A percentile compares a stretch with the other conserved stretches of the same genome.
phyloP scores from a whole-genome alignment of 2,888 invertebrate genomes.

The Lymantria monacha region DNA sequence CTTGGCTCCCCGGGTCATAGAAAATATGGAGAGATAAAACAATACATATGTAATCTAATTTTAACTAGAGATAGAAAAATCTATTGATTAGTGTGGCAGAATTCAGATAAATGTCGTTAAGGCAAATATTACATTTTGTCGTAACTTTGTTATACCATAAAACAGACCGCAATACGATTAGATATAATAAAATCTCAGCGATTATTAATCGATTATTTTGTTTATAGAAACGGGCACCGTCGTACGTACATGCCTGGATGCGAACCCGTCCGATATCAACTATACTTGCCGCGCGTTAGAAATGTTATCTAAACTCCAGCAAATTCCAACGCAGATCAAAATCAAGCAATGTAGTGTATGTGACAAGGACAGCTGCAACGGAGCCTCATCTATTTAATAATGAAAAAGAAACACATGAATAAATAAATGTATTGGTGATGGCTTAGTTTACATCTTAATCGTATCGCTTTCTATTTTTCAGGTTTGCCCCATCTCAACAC shows the following conservation, averaged over 20 bases:
- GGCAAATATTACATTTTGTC: too few species aligned
- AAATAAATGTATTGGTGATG: conserved; percentile 25
- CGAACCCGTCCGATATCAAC: conserved; percentile 53
- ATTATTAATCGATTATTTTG: background rate
- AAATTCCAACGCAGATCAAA: conserved; percentile 35
- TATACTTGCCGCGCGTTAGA: conserved; percentile 56
- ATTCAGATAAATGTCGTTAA: too few species aligned
- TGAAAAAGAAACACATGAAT: conserved; percentile 30
- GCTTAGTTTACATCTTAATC: conserved; percentile 16
- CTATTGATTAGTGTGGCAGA: too few species aligned
- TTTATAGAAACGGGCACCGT: conserved; percentile 61
- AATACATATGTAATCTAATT: too few species aligned
- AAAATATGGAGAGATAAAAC: too few species aligned
- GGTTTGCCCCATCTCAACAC: conserved; percentile 15
- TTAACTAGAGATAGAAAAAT: too few species aligned
- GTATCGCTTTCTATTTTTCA: conserved; percentile 25
- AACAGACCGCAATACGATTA: too few species aligned
- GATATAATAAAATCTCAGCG: too few species aligned
- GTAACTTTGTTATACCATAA: too few species aligned
- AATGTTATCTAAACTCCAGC: conserved; percentile 27
- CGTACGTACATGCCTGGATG: conserved; percentile 66
- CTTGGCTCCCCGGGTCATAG: too few species aligned
- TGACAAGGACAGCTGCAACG: conserved; percentile 79
- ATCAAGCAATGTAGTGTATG: conserved; percentile 70
- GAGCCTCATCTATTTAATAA: conserved; percentile 53